Conservation (phyloP, 1,140 invertebrate genomes). For the Procambarus clarkii region DNA sequence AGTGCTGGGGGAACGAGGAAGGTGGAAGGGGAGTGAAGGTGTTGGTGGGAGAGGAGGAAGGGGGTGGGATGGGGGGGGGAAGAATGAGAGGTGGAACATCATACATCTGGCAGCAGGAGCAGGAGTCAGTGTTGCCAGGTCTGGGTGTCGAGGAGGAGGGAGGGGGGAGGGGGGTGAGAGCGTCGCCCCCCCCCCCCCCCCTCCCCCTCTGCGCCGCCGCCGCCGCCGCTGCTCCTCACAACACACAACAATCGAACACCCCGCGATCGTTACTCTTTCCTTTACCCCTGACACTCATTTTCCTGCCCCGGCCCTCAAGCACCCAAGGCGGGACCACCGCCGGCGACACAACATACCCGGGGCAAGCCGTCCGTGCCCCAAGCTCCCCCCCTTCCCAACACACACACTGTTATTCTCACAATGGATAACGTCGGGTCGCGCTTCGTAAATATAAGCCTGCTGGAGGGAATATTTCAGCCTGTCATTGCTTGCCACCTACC, state of each 20-base stretch:
- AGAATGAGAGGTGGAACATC: background rate
- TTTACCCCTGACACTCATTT: background rate
- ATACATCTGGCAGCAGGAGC: slow-evolving; percentile 30
- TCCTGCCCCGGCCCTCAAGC: background rate
- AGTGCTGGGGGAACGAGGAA: background rate
- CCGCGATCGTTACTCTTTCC: slow-evolving; percentile 22
- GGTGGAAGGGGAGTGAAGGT: background rate
- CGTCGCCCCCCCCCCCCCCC: no score
- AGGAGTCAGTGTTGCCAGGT: slow-evolving; percentile 25
- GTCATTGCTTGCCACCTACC: background rate
- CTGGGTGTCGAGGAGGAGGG: no score
- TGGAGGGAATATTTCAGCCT: background rate
- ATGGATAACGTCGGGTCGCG: background rate
- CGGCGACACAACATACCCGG: background rate
- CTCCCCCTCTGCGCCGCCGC: no score
- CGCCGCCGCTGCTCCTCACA: background rate
- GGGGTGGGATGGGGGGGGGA: background rate
- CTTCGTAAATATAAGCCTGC: background rate
- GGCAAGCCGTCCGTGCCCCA: background rate
- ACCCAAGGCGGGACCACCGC: background rate
- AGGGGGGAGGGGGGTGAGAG: no score
- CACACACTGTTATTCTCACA: background rate
- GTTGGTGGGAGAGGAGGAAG: background rate
- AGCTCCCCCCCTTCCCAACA: no score
- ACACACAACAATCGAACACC: slow-evolving; percentile 1